A percentile compares a stretch with the other conserved stretches of the same genome.
phyloP scores from a whole-genome alignment of 2,797 vertebrate genomes.

The Protonibea diacanthus region DNA sequence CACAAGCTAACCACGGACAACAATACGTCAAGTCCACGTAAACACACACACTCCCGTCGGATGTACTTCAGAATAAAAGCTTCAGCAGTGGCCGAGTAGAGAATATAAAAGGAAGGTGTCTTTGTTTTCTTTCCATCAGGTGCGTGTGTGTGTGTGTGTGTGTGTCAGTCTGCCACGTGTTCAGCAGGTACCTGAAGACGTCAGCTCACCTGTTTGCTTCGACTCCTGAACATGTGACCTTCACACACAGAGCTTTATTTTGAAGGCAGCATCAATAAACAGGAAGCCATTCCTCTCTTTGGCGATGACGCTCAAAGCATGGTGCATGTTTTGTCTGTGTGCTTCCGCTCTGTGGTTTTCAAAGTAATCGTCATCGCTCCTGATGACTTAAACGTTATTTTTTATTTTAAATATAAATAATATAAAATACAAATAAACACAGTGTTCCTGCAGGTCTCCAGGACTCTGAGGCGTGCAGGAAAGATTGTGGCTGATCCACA shows the following conservation, averaged over 20 bases:
- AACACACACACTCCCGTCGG: accelerated
- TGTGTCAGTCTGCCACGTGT: too few relatives aligned
- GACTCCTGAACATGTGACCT: neutral
- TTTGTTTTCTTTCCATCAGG: neutral
- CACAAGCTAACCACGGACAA: neutral
- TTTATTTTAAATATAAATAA: too few relatives aligned
- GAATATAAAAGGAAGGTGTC: neutral
- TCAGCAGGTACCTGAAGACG: neutral
- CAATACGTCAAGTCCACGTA: neutral
- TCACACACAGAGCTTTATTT: neutral
- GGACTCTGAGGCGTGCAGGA: too few relatives aligned
- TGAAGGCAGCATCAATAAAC: conserved; percentile 19
- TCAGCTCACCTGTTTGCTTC: neutral
- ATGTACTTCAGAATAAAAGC: conserved; percentile 17
- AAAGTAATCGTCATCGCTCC: conserved; percentile 2
- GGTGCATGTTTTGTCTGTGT: neutral
- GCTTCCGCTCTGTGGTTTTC: conserved; percentile 34
- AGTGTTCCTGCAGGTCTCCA: too few relatives aligned
- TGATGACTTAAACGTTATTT: too few relatives aligned
- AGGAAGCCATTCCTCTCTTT: neutral
- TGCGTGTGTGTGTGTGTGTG: too few relatives aligned
- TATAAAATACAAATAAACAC: too few relatives aligned
- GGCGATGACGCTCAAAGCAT: neutral
- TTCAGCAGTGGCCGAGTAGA: neutral
- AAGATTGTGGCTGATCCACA: too few relatives aligned